phyloP scores from a whole-genome alignment of 2,888 invertebrate genomes.

The Nasonia oneida region DNA sequence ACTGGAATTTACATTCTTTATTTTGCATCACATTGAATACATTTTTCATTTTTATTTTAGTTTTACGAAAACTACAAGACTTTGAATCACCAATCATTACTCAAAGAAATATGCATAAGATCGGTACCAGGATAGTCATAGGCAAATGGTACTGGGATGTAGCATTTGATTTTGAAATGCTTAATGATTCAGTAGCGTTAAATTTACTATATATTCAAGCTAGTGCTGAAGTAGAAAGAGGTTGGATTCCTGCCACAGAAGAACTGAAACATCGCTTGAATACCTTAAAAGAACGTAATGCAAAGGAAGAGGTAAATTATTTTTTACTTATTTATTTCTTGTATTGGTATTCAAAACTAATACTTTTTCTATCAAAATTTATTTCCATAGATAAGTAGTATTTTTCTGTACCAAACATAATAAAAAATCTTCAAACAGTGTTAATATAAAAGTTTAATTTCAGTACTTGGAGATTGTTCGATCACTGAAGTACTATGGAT shows the following conservation, averaged over 20 bases:
- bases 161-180: conserved; percentile 89
- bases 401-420: neutral
- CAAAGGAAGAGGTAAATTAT: conserved; percentile 88
- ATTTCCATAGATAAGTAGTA: neutral
- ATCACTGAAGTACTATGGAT: conserved; percentile 93
- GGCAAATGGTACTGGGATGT: conserved; percentile 96
- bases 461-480: conserved; percentile 93
- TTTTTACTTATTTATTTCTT: conserved; percentile 39
- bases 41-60: conserved; percentile 79
- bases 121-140: conserved; percentile 90
- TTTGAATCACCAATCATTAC: conserved; percentile 99
- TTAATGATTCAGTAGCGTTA: conserved; percentile 90
- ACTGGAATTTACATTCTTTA: conserved; percentile 14
- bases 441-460: conserved; percentile 69
- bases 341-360: conserved; percentile 13
- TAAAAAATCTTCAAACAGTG: neutral
- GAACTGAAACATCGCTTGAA: conserved; percentile 86
- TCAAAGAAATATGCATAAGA: conserved; percentile 85
- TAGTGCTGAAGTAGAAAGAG: conserved; percentile 91
- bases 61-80: conserved; percentile 94
- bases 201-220: conserved; percentile 94
- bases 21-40: neutral
- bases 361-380: neutral
- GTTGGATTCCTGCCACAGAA: conserved; percentile 89
- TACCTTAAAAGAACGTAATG: conserved; percentile 87